Base-by-base conservation (phyloP, 2,113 vertebrate genomes). In the Catharus minimus region DNA sequence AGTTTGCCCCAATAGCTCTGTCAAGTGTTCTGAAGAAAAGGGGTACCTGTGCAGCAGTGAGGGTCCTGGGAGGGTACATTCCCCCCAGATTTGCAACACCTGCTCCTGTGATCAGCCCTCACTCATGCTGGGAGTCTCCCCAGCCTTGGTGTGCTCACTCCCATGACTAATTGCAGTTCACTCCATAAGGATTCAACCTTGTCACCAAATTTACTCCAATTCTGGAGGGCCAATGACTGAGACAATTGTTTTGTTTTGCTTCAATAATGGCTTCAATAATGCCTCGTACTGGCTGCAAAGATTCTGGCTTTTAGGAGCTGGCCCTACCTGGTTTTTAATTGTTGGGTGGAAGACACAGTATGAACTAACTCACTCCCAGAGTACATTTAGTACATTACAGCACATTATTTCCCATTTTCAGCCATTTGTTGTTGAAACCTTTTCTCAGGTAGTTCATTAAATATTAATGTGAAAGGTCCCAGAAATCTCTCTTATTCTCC, bases 381-480 rank as follows among this genome's bases (percentile, higher is more conserved):
- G 36, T 74, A 11, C 50, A 24, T 44, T 92, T 68, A 91, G 62
- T 84, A 43, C 74, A 69, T 55, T 3, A 3, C 50, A 43, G n/a
- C 81, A 39, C 58, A 53, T 86, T 82, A 86, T 50, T 66, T 92
- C 62, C 73, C 73, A 49, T 78, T 88, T 92, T 72, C 71, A 82
- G 64, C 47, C 56, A 76, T 85, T 93, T 90, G 50, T 87, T 84
- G 27, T 69, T 66, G 69, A 94, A 90, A 57, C 9, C 24, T 91
- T 90, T 92, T 90, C 72, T 76, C 64, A 80, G 43, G 43, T 92
- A 88, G n/a, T 69, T 90, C 68, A 89, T 95, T 38, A 94, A 94
- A 88, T 77, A 91, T 89, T 92, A 43, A 94, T 56, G 32, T 62
- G 27, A 89, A 74, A 56, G 33, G 39, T 86, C 75, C 33, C 65